These are phyloP conservation scores for Crocidura indochinensis DNA, from an alignment of 2,797 vertebrate genomes.

Conservation along the genomic window DNA sequence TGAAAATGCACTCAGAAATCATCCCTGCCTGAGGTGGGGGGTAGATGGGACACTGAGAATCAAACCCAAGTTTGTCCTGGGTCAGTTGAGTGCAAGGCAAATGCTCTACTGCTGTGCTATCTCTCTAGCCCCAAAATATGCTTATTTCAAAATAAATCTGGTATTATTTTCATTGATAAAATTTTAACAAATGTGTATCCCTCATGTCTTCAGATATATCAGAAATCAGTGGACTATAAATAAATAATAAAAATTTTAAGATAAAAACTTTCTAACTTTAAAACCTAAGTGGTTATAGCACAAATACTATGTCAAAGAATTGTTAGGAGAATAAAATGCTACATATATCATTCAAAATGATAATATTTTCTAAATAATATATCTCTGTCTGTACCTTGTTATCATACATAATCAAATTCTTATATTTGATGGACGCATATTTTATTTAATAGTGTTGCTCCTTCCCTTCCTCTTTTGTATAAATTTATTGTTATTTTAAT, in stretches of 20 bases:
- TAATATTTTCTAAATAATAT: neutral
- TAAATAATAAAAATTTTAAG: neutral
- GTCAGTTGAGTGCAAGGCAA: too few relatives aligned
- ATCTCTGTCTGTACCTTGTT: neutral
- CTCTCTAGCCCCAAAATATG: too few relatives aligned
- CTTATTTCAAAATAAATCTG: neutral
- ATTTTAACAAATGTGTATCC: slow-evolving; percentile 35
- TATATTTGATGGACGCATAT: neutral
- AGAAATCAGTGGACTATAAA: neutral
- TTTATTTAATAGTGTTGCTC: too few relatives aligned
- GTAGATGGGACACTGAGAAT: too few relatives aligned
- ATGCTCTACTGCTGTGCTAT: too few relatives aligned
- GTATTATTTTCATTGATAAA: slow-evolving; percentile 24
- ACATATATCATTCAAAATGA: neutral
- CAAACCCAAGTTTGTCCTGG: too few relatives aligned
- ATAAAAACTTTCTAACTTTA: slow-evolving; percentile 44
- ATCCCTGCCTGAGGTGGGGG: too few relatives aligned
- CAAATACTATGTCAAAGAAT: neutral
- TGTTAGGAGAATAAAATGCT: neutral
- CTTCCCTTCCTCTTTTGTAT: too few relatives aligned
- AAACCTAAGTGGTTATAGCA: neutral
- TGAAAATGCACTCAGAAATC: too few relatives aligned
- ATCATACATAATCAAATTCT: slow-evolving; percentile 1
- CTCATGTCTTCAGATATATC: slow-evolving; percentile 20
- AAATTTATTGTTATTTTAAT: too few relatives aligned